A percentile compares a stretch with the other conserved stretches of the same genome.
These are phyloP conservation scores for Dryobota labecula DNA, from an alignment of 2,888 invertebrate genomes.

Conservation along the genomic window DNA sequence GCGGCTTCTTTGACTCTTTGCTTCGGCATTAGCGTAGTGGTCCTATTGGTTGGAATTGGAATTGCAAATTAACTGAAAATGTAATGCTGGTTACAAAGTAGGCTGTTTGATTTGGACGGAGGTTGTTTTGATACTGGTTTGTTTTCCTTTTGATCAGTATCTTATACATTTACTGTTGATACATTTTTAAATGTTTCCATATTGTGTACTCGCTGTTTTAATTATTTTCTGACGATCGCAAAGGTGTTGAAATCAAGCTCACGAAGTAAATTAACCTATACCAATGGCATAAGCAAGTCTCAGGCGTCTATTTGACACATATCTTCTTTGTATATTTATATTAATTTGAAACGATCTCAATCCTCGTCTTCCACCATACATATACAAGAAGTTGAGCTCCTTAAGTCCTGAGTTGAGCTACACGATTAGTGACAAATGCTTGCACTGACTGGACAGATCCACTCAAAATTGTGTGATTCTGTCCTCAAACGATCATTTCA, in stretches of 20 bases:
- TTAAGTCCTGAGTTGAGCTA: too few species aligned
- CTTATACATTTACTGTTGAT: constrained; percentile 17
- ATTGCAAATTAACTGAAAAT: constrained; percentile 50
- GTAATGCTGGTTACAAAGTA: constrained; percentile 24
- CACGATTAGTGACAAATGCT: too few species aligned
- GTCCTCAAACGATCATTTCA: too few species aligned
- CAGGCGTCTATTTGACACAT: too few species aligned
- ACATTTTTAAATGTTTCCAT: constrained; percentile 27
- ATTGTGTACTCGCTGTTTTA: constrained; percentile 11
- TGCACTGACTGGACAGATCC: too few species aligned
- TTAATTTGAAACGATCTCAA: background rate
- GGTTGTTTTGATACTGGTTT: constrained; percentile 12
- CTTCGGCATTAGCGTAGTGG: constrained; percentile 37
- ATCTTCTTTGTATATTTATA: too few species aligned
- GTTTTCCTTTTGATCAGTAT: constrained; percentile 34
- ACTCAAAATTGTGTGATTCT: too few species aligned
- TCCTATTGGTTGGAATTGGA: constrained; percentile 38
- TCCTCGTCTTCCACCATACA: background rate
- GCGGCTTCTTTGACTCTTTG: constrained; percentile 52
- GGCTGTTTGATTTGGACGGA: constrained; percentile 16
- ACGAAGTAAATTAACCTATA: background rate
- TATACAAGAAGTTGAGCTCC: too few species aligned
- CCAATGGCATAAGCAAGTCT: too few species aligned
- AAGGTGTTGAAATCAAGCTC: background rate
- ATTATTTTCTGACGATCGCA: constrained; percentile 10